Evolutionary conservation across 2,888 invertebrate species (phyloP), one percentile per base, ranked within the genome.

Genomic region (Amphimallon solstitiale): DNA sequence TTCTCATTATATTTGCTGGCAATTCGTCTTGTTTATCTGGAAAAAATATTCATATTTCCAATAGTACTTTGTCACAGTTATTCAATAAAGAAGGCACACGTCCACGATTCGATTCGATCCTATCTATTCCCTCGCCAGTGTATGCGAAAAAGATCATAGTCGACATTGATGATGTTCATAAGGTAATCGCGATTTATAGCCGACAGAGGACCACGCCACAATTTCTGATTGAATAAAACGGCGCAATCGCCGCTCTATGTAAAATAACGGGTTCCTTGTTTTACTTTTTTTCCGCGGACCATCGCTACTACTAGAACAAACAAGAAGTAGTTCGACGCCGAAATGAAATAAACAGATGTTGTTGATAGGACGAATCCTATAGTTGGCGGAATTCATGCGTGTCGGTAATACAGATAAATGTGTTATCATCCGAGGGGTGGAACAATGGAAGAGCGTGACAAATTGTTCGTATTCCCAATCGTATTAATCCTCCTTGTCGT

Each of bases 381-480:
- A 15, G 34, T 51, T 23, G 56, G 37, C 12, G 43, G 67, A 59
- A 63, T 56, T 54, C 62, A 48, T 56, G 49, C 63, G 54, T 63
- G 73, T 69, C 68, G 72, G 77, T 77, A 79, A 78, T 77, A 73
- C 72, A 78, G 79, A 80, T 79, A 80, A 79, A 79, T 79, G 78
- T 75, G 74, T 78, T 79, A 80, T 80, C 76, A 78, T 76, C 74
- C 74, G 73, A 72, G 71, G 75, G 75, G 73, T 70, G 73, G 70
- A 75, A 78, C 76, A 78, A 78, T 76, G 72, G 77, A 67, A 71
- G 72, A 74, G 78, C 79, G 79, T 81, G 81, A 81, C 81, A 81
- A 81, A 81, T 81, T 79, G 80, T 80, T 76, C 75, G 77, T 78
- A 80, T 79, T 80, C 80, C 80, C 80, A 71, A 77, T 78, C 76